Conservation (phyloP, 1,140 invertebrate genomes). For the Megalopta genalis region DNA sequence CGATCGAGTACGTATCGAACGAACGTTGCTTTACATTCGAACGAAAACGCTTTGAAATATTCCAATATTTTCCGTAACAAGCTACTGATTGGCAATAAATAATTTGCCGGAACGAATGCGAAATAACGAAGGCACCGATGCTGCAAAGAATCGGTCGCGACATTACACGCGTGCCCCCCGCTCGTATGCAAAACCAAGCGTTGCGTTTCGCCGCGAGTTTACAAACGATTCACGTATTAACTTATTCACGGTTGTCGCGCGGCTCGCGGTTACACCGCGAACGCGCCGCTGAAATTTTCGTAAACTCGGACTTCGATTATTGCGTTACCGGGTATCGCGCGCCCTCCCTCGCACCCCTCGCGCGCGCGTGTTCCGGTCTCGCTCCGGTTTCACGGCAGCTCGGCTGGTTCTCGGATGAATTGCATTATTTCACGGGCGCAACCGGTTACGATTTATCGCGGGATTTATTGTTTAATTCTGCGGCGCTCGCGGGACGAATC, state of each 20-base stretch:
- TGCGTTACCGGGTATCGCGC: constrained; percentile 2
- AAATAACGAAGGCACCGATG: background rate
- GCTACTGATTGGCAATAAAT: background rate
- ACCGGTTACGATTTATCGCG: constrained; percentile 9
- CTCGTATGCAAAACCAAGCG: background rate
- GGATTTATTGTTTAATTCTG: constrained; percentile 32
- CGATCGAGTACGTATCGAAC: too few relatives aligned
- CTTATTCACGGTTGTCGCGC: background rate
- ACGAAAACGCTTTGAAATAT: too few relatives aligned
- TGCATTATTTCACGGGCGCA: constrained; percentile 7
- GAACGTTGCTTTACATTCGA: too few relatives aligned
- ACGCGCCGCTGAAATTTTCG: constrained; percentile 14
- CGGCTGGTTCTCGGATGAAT: background rate
- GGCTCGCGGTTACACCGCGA: background rate
- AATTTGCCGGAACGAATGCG: background rate
- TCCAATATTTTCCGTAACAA: background rate
- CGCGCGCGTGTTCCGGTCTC: too few relatives aligned
- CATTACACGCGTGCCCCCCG: background rate
- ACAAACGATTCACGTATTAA: constrained; percentile 11
- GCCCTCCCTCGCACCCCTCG: too few relatives aligned
- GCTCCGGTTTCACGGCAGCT: background rate
- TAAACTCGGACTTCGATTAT: constrained; percentile 19
- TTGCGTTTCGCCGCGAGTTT: background rate
- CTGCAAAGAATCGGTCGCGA: background rate
- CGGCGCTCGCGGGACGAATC: background rate